Conservation (phyloP, 2,888 invertebrate species). For the Xylocampa areola region DNA sequence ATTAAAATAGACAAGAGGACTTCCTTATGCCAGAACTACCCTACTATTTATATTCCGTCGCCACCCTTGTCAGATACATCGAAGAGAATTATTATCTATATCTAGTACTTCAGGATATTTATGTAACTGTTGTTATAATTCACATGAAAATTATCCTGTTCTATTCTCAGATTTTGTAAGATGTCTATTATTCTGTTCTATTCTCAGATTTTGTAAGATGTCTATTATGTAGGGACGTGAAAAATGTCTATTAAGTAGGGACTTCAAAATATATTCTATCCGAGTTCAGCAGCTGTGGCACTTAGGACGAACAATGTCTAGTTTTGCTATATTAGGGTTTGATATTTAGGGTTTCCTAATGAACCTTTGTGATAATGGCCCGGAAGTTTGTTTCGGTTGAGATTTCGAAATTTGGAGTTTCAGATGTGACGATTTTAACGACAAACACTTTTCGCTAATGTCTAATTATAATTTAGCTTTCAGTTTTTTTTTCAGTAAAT, state of each 20-base stretch:
- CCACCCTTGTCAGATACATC: conserved; percentile 42
- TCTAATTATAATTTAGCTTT: no score
- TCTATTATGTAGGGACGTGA: conserved; percentile 8
- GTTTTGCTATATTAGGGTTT: conserved; percentile 9
- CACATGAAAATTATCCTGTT: conserved; percentile 15
- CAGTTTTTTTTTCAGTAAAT: no score
- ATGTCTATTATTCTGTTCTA: not conserved
- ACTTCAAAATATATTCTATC: conserved; percentile 33
- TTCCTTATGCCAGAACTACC: no score
- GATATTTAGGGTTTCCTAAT: conserved; percentile 11
- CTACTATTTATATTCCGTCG: no score
- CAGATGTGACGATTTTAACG: no score
- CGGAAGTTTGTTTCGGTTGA: no score
- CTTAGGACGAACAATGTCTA: conserved; percentile 19
- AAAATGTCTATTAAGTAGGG: conserved; percentile 14
- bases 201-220: conserved; percentile 1
- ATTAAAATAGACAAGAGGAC: no score
- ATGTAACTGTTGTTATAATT: conserved; percentile 23
- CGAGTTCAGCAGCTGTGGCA: conserved; percentile 25
- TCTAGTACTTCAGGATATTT: conserved; percentile 22
- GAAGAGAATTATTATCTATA: conserved; percentile 36
- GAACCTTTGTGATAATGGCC: no score
- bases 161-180: not conserved
- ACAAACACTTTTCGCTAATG: no score
- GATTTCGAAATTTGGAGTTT: no score